Evolutionary conservation across 92 coral and sea anemone genomes (phyloP).

Genomic region (Muricea muricata): DNA sequence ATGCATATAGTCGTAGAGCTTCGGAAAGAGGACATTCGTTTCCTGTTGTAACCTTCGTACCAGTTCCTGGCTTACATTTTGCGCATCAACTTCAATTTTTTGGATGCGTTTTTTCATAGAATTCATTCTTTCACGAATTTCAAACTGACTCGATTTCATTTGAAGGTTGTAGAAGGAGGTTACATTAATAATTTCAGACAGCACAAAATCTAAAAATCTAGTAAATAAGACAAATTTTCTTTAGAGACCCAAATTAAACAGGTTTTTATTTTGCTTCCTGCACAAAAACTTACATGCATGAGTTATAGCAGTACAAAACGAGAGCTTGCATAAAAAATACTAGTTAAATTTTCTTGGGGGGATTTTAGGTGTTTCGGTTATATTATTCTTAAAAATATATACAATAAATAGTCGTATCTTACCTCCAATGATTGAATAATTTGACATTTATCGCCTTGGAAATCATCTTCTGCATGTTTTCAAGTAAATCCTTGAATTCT

Average conservation of each 20-base stretch:
- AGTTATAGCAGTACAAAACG: no score
- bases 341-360: no score
- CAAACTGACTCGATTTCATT: neutral
- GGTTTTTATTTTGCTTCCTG: no score
- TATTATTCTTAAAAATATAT: no score
- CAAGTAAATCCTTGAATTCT: neutral
- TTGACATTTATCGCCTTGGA: constrained; percentile 8
- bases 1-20: constrained; percentile 15
- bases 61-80: neutral
- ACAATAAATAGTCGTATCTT: no score
- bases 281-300: no score
- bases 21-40: neutral
- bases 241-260: no score
- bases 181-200: neutral
- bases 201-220: neutral
- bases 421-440: constrained; percentile 12
- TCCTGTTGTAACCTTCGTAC: neutral
- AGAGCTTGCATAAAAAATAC: no score
- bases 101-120: neutral
- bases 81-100: neutral
- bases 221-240: neutral
- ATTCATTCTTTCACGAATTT: neutral
- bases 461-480: neutral
- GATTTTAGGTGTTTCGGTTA: no score
- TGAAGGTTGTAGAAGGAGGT: neutral